These are phyloP conservation scores for Papilio dardanus DNA, from an alignment of 1,140 invertebrate genomes.

Conservation along the genomic window DNA sequence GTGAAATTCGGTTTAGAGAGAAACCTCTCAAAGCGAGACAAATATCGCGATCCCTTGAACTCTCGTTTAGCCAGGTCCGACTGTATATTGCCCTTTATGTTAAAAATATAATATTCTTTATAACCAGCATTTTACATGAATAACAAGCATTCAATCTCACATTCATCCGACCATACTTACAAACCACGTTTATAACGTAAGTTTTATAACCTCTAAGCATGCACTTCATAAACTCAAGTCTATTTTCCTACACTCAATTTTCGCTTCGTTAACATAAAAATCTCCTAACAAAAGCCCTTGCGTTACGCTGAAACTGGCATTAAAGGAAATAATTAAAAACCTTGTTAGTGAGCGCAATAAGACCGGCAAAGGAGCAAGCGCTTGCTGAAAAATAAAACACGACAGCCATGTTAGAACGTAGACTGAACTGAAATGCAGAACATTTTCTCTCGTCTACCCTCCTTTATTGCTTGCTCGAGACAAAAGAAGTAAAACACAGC, in stretches of 20 bases:
- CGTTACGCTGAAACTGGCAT: conserved; percentile 70
- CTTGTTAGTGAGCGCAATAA: conserved; percentile 79
- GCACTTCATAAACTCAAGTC: conserved; percentile 8
- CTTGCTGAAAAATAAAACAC: conserved; percentile 74
- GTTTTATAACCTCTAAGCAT: background rate
- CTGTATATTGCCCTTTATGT: background rate
- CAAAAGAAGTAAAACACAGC: conserved; percentile 74
- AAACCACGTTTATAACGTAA: background rate
- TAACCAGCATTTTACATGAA: too few species aligned
- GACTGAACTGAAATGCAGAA: conserved; percentile 74
- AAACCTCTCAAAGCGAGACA: too few species aligned
- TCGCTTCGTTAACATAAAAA: conserved; percentile 39
- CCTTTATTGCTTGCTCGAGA: conserved; percentile 76
- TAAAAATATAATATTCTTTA: background rate
- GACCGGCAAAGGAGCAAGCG: conserved; percentile 70
- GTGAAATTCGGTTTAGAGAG: too few species aligned
- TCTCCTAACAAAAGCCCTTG: conserved; percentile 52
- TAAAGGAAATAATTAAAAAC: conserved; percentile 82
- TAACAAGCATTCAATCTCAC: background rate
- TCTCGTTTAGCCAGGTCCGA: too few species aligned
- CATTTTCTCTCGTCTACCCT: conserved; percentile 70
- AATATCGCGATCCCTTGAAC: too few species aligned
- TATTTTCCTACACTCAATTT: conserved; percentile 23
- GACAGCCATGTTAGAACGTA: conserved; percentile 52
- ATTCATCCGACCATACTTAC: background rate